phyloP scores from a whole-genome alignment of 2,888 invertebrate genomes.

The Empis stercorea region DNA sequence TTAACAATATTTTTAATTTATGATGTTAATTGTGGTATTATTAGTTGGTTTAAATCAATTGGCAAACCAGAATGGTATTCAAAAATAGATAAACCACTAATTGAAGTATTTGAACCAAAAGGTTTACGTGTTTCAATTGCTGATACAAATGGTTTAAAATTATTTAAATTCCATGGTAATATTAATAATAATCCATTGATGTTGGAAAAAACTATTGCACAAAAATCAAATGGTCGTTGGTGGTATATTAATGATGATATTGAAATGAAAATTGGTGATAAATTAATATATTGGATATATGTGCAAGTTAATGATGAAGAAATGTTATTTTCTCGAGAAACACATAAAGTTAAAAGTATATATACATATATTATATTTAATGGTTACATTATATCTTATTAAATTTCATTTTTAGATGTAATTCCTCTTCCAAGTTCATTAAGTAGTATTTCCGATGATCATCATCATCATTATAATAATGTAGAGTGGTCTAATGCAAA shows the following conservation, averaged over 20 bases:
- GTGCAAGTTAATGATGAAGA: conserved; percentile 19
- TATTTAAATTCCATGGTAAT: conserved; percentile 57
- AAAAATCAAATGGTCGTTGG: conserved; percentile 47
- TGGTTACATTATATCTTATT: too few species aligned
- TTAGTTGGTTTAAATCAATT: background rate
- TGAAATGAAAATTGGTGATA: conserved; percentile 45
- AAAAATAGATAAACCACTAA: background rate
- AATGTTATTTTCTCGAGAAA: background rate
- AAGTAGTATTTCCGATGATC: too few species aligned
- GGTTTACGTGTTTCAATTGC: conserved; percentile 36
- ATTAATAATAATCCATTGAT: conserved; percentile 42
- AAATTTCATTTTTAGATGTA: too few species aligned
- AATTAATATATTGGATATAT: conserved; percentile 48
- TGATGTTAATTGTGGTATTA: background rate
- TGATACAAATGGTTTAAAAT: conserved; percentile 33
- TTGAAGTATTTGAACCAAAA: conserved; percentile 32
- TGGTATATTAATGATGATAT: conserved; percentile 44
- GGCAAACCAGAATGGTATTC: background rate
- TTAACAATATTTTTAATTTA: background rate
- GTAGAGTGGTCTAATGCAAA: too few species aligned
- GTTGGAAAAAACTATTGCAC: conserved; percentile 48
- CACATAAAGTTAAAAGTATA: background rate
- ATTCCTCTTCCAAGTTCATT: too few species aligned
- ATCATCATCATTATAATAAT: too few species aligned
- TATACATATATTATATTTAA: background rate